phyloP scores from a whole-genome alignment of 1,140 invertebrate species.

The Papilio machaon region DNA sequence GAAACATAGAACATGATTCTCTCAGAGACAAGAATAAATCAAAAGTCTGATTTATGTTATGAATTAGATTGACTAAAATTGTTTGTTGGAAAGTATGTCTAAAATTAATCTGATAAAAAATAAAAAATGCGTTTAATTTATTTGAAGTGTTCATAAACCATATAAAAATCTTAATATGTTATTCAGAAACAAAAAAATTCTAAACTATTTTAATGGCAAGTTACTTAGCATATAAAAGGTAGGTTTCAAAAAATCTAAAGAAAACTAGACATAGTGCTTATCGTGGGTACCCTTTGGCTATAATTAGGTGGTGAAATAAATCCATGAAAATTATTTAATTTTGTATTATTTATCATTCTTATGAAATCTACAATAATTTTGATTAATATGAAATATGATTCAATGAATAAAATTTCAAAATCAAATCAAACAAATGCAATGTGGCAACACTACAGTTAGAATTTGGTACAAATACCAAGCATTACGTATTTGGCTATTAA shows the following conservation, averaged over 20 bases:
- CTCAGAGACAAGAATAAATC: no score
- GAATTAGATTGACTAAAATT: no score
- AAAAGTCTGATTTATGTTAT: no score
- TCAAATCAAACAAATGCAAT: background rate
- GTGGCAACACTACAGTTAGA: background rate
- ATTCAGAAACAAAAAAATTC: background rate
- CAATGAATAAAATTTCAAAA: background rate
- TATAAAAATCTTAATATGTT: no score
- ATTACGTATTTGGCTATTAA: no score
- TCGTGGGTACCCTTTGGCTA: background rate
- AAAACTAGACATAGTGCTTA: background rate
- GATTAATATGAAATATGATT: background rate
- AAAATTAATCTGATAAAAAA: no score
- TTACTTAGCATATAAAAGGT: background rate
- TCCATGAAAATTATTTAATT: background rate
- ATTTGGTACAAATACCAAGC: background rate
- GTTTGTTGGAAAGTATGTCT: no score
- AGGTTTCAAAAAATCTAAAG: background rate
- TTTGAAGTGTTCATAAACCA: no score
- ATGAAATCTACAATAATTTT: constrained; percentile 21
- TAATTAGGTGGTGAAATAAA: background rate
- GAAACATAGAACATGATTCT: no score
- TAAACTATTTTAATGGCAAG: constrained; percentile 8
- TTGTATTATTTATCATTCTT: constrained; percentile 11
- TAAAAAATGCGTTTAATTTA: no score